These are phyloP conservation scores for Drosophila fungiperda DNA, from an alignment of 2,888 invertebrate genomes.

Conservation along the genomic window DNA sequence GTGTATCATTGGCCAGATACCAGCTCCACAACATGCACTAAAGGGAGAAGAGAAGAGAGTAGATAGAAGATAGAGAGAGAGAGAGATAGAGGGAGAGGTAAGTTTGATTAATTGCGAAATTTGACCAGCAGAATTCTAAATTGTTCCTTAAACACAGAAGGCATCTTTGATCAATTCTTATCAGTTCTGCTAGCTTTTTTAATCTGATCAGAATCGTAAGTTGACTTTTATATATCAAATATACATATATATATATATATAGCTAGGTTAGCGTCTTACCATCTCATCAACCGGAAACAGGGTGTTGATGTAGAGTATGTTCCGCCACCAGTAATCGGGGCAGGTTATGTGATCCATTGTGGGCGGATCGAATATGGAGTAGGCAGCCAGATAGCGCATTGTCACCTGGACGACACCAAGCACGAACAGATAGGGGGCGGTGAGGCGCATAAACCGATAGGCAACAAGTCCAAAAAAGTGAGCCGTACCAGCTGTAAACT, in stretches of 20 bases:
- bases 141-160: not conserved
- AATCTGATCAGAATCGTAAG: not conserved
- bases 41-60: not conserved
- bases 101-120: not conserved
- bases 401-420: slow-evolving; percentile 93
- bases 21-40: slow-evolving; percentile 97
- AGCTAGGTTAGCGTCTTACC: slow-evolving; percentile 86
- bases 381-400: slow-evolving; percentile 94
- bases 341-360: slow-evolving; percentile 93
- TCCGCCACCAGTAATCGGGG: slow-evolving; percentile 95
- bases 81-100: not conserved
- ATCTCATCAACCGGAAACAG: slow-evolving; percentile 93
- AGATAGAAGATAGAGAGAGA: not conserved
- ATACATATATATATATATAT: not conserved
- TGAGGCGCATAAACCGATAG: slow-evolving; percentile 92
- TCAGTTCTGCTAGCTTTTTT: not conserved
- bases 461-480: slow-evolving; percentile 91
- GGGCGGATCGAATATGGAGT: slow-evolving; percentile 93
- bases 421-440: slow-evolving; percentile 93
- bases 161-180: not conserved
- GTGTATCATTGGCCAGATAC: slow-evolving; percentile 95
- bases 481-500: slow-evolving; percentile 88
- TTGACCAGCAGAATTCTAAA: not conserved
- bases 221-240: not conserved
- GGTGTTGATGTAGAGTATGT: slow-evolving; percentile 94